Base-by-base conservation (phyloP, 2,888 invertebrate species). In the Sarcophaga carnaria region DNA sequence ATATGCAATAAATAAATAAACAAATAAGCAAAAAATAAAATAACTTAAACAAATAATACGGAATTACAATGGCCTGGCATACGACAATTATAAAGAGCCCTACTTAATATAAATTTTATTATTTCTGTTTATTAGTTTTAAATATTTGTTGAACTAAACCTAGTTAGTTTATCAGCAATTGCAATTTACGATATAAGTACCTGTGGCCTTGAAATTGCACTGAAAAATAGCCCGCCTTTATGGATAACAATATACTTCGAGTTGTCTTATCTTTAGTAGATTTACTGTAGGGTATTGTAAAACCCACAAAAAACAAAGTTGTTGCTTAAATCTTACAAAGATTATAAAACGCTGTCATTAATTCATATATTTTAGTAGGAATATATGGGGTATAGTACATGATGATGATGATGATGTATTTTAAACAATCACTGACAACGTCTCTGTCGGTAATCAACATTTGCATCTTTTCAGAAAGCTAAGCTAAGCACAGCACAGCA, bases 1-100 rank as follows among this genome's bases (percentile, higher is more conserved):
- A 54, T 78, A 62, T 72, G 54, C 67, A 83, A 72, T 72, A 72
- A 72, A 81, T 70, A 74, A 45, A 81, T 70, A 74, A 45, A 22
- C n/a, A 20, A 71, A 59, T 27, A 17, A 22, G 47, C 20, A 69
- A 59, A 8, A 71, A 59, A 27, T 27, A 78, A 78, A 60, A 66
- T 47, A 27, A 77, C 71, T 27, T 59, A 62, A 78, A 72, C 45
- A 71, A 62, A 67, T 78, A 74, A 62, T 49, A 83, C 78, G 3
- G 54, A 14, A 54, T 54, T 54, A 54, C 12, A 17, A 54, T 14
- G 0, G 5, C 54, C 17, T 14, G 17, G 4, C 17, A 17, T 14
- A 54, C 54, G 54, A 3, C 54, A 54, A 17, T 10, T 37, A 2
- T 54, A 54, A 54, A 54, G 17, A 14, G 17, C 54, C 17, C 54